phyloP scores from a whole-genome alignment of 2,113 vertebrate genomes.

The Potamarius usumacintae region DNA sequence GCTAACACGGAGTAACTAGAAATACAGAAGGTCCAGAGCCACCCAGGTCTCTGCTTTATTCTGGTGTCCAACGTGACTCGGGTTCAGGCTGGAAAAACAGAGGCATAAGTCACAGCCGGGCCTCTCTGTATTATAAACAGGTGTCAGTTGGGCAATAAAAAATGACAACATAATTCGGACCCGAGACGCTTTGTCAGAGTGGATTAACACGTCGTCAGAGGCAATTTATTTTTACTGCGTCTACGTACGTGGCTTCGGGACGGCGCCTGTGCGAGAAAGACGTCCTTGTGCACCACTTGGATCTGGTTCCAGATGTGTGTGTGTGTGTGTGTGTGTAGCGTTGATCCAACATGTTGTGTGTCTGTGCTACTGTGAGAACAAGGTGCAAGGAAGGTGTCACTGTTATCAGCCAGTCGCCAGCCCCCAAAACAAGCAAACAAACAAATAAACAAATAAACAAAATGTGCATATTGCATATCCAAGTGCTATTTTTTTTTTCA shows the following conservation, averaged over 20 bases:
- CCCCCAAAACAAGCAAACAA: neutral
- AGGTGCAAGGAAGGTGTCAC: neutral
- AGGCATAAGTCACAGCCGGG: conserved; percentile 69
- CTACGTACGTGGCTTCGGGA: conserved; percentile 30
- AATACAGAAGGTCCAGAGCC: neutral
- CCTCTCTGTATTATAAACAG: conserved; percentile 73
- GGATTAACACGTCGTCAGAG: conserved; percentile 74
- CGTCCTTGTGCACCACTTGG: conserved; percentile 56
- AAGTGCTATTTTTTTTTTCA: neutral
- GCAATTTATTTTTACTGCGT: conserved; percentile 71
- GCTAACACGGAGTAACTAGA: neutral
- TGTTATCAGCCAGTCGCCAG: neutral
- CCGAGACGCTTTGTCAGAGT: conserved; percentile 67
- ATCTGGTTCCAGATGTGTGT: conserved; percentile 35
- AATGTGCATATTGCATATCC: neutral
- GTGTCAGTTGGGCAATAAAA: conserved; percentile 76
- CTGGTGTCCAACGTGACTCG: conserved; percentile 46
- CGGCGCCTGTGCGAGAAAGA: conserved; percentile 33
- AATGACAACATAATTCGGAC: conserved; percentile 75
- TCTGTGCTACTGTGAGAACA: neutral
- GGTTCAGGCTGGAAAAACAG: conserved; percentile 65
- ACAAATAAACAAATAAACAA: neutral
- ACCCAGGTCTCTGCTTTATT: conserved; percentile 18
- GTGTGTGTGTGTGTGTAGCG: neutral
- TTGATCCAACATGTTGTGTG: neutral